phyloP scores from a whole-genome alignment of 2,113 vertebrate genomes.

The Ceyx melanurus region DNA sequence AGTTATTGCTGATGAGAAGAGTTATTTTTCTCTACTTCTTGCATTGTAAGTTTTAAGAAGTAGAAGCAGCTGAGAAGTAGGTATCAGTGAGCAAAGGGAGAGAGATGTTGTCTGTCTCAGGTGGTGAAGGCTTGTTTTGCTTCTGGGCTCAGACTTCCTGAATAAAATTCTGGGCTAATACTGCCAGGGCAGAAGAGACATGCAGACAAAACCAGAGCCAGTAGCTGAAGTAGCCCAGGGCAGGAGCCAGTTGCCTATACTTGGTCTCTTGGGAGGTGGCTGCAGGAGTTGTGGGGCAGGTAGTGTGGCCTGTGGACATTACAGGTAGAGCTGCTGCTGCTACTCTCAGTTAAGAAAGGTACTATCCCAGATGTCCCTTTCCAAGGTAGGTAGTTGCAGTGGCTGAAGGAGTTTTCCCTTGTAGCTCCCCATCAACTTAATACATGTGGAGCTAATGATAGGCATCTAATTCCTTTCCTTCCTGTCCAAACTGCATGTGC shows the following conservation, averaged over 20 bases:
- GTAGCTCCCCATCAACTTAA: neutral
- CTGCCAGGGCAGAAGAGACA: neutral
- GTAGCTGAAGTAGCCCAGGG: neutral
- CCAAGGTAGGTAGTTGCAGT: neutral
- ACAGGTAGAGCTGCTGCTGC: neutral
- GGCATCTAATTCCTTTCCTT: neutral
- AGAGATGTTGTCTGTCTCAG: neutral
- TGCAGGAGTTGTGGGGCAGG: neutral
- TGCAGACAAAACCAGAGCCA: neutral
- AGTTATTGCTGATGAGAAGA: neutral
- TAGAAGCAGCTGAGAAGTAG: neutral
- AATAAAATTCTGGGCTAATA: neutral
- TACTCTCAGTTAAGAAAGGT: neutral
- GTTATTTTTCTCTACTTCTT: conserved; percentile 2
- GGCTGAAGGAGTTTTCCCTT: neutral
- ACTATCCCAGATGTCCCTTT: neutral
- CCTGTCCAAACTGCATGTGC: neutral
- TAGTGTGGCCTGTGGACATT: neutral
- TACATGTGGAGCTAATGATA: neutral
- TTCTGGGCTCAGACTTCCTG: neutral
- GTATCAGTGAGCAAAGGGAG: neutral
- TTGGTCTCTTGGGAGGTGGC: neutral
- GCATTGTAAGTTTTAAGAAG: neutral
- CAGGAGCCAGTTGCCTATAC: neutral
- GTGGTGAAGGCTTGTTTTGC: neutral